Evolutionary conservation across 2,888 invertebrate species (phyloP).

Genomic region (Plagodis dolabraria): DNA sequence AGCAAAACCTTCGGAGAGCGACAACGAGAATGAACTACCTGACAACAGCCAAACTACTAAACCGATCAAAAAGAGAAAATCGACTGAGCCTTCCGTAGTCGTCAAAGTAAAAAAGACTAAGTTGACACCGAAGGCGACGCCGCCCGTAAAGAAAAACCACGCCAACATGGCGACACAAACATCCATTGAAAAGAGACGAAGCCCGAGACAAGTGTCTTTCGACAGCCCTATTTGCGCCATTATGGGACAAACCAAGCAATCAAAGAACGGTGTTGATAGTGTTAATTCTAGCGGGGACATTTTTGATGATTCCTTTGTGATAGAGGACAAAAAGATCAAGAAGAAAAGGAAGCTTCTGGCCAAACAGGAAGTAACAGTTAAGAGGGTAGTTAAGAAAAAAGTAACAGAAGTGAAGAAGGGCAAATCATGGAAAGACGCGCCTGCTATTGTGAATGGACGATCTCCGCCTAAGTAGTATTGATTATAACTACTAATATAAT

Average conservation of each 20-base stretch:
- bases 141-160: constrained; percentile 71
- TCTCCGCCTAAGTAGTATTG: constrained; percentile 60
- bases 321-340: constrained; percentile 66
- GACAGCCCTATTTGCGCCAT: constrained; percentile 70
- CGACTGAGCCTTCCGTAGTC: constrained; percentile 59
- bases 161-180: constrained; percentile 74
- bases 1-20: constrained; percentile 37
- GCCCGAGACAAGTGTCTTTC: constrained; percentile 66
- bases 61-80: constrained; percentile 55
- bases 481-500: no score
- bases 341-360: constrained; percentile 65
- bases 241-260: constrained; percentile 52
- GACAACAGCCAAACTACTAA: constrained; percentile 42
- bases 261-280: constrained; percentile 37
- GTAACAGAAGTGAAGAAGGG: constrained; percentile 57
- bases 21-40: constrained; percentile 63
- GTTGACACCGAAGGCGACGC: constrained; percentile 66
- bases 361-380: constrained; percentile 63
- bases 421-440: constrained; percentile 68
- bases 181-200: constrained; percentile 60
- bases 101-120: constrained; percentile 66
- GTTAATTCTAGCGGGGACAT: constrained; percentile 72
- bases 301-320: constrained; percentile 73
- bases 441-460: constrained; percentile 68
- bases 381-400: constrained; percentile 69